These are phyloP conservation scores for Rachycentron canadum DNA, from an alignment of 2,797 vertebrate species.

Conservation along the genomic window DNA sequence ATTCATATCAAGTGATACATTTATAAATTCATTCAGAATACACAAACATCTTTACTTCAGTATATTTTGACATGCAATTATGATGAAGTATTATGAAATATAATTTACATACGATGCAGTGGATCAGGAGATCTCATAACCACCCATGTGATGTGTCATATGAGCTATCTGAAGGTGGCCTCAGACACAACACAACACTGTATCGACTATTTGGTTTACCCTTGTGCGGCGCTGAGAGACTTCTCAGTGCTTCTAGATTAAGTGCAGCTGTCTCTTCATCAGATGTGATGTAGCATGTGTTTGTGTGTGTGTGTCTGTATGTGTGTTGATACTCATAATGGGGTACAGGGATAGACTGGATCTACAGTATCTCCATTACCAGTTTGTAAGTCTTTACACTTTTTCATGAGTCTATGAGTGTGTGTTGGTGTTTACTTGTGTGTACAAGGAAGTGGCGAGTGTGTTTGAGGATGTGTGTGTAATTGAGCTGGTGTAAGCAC, in stretches of 20 bases:
- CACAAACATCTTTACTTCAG: neutral
- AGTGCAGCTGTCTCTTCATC: constrained; percentile 51
- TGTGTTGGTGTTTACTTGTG: constrained; percentile 50
- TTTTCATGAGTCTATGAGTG: neutral
- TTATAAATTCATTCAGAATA: neutral
- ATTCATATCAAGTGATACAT: neutral
- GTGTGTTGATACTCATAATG: constrained; percentile 20
- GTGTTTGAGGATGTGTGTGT: constrained; percentile 53
- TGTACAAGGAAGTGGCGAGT: constrained; percentile 11
- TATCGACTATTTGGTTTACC: constrained; percentile 60
- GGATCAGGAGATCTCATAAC: neutral
- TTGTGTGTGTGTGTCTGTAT: constrained; percentile 1
- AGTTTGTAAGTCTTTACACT: constrained; percentile 41
- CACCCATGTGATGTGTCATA: neutral
- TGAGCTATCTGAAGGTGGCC: neutral
- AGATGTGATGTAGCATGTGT: constrained; percentile 18
- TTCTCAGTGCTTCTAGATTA: constrained; percentile 44
- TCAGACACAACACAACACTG: constrained; percentile 43
- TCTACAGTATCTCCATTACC: constrained; percentile 34
- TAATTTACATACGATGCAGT: neutral
- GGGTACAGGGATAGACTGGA: constrained; percentile 1
- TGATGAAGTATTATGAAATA: too few relatives aligned
- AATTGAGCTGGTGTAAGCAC: constrained; percentile 65
- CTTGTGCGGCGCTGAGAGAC: constrained; percentile 36
- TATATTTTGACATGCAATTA: constrained; percentile 2